Evolutionary conservation across 2,888 invertebrate species (phyloP).

Genomic region (Lypha dubia): DNA sequence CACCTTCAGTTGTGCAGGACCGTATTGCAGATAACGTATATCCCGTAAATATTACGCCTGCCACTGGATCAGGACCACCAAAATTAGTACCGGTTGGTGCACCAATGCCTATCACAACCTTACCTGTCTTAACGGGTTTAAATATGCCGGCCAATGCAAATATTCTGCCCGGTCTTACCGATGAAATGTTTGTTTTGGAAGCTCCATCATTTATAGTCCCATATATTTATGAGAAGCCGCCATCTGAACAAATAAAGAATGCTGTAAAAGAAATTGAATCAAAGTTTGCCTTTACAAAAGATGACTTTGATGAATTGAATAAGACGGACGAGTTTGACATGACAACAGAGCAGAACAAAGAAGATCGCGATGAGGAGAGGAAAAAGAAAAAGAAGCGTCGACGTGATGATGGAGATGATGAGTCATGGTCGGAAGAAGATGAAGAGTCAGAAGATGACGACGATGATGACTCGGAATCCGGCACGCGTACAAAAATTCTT

Average conservation of each 20-base stretch:
- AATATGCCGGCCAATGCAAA: conserved; percentile 84
- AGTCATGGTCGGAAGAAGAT: conserved; percentile 85
- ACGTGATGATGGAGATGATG: conserved; percentile 85
- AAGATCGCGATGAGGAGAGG: conserved; percentile 76
- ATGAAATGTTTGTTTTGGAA: conserved; percentile 96
- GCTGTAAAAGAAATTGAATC: conserved; percentile 87
- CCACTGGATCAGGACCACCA: conserved; percentile 83
- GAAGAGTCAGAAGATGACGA: conserved; percentile 84
- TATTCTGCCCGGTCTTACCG: conserved; percentile 92
- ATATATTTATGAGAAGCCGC: conserved; percentile 96
- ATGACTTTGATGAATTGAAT: conserved; percentile 85
- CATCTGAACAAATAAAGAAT: conserved; percentile 90
- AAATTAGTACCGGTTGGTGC: conserved; percentile 75
- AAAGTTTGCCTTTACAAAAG: conserved; percentile 84
- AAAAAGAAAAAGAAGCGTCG: conserved; percentile 82
- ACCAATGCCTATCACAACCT: conserved; percentile 72
- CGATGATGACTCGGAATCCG: conserved; percentile 84
- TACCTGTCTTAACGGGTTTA: conserved; percentile 76
- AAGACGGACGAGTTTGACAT: conserved; percentile 84
- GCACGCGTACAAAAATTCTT: conserved; percentile 83
- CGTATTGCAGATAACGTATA: conserved; percentile 84
- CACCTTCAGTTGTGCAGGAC: conserved; percentile 73
- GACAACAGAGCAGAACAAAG: conserved; percentile 84
- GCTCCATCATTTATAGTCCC: conserved; percentile 97
- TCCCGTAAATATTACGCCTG: conserved; percentile 86